phyloP scores from a whole-genome alignment of 2,797 vertebrate genomes.

The Pristis pectinata region DNA sequence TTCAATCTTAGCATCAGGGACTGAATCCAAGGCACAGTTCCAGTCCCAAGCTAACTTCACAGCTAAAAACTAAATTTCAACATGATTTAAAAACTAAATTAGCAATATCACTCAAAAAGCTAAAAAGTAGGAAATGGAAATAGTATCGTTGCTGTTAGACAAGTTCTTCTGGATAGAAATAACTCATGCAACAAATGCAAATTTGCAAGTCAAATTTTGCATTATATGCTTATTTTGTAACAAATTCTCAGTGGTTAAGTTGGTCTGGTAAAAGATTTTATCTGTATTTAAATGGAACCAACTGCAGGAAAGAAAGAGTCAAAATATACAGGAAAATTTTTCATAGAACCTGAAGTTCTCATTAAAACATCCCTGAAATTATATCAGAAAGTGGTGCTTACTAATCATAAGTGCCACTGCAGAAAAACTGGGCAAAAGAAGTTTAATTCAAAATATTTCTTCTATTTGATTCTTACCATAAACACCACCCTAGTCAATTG shows the following conservation, averaged over 20 bases:
- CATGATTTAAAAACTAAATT: neutral
- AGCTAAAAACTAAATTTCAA: neutral
- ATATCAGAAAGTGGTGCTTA: neutral
- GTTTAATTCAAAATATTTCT: neutral
- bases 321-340: too few species aligned
- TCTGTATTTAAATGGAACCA: neutral
- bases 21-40: neutral
- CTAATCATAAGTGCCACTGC: neutral
- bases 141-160: neutral
- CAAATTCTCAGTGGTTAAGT: neutral
- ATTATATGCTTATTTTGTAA: neutral
- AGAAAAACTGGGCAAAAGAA: neutral
- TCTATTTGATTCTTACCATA: neutral
- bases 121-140: neutral
- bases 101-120: neutral
- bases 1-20: neutral
- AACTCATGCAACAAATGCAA: neutral
- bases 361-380: neutral
- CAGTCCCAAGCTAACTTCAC: neutral
- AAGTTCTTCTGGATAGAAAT: neutral
- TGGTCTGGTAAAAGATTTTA: neutral
- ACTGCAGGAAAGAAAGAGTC: neutral
- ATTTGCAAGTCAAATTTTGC: neutral
- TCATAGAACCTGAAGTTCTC: neutral
- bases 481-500: neutral